phyloP scores from a whole-genome alignment of 2,113 vertebrate species.

The Brachypodius melanocephalos region DNA sequence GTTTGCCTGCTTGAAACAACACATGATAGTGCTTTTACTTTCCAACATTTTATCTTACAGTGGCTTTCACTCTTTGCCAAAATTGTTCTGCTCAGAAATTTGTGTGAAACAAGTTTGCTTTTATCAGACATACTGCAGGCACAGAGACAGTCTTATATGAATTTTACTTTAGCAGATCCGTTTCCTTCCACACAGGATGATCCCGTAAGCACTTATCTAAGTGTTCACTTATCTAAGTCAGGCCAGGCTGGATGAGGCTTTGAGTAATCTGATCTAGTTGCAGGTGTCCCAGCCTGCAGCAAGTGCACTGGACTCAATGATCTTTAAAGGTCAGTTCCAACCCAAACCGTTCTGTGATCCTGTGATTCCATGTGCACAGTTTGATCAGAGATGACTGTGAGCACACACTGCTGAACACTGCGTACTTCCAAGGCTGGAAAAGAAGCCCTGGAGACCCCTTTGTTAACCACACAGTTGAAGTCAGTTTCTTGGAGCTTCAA shows the following conservation, averaged over 20 bases:
- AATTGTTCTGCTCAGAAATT: neutral
- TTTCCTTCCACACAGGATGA: neutral
- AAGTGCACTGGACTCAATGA: neutral
- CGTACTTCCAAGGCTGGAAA: neutral
- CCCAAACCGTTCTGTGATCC: neutral
- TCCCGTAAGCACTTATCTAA: neutral
- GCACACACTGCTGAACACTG: neutral
- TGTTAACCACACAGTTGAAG: neutral
- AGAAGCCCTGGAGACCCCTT: neutral
- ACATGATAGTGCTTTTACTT: neutral
- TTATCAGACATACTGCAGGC: neutral
- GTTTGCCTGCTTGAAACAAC: constrained; percentile 2
- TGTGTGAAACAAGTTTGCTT: neutral
- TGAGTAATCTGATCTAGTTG: neutral
- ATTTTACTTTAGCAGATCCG: neutral
- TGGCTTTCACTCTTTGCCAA: neutral
- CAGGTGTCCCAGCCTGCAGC: neutral
- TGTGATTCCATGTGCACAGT: neutral
- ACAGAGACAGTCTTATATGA: neutral
- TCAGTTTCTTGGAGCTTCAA: neutral
- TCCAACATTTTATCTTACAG: neutral
- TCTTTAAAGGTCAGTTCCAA: neutral
- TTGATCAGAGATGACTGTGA: neutral
- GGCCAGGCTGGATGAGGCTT: neutral
- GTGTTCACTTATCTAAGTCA: neutral